These are phyloP conservation scores for Catharus fuscescens DNA, from an alignment of 2,113 vertebrate genomes.

Conservation along the genomic window DNA sequence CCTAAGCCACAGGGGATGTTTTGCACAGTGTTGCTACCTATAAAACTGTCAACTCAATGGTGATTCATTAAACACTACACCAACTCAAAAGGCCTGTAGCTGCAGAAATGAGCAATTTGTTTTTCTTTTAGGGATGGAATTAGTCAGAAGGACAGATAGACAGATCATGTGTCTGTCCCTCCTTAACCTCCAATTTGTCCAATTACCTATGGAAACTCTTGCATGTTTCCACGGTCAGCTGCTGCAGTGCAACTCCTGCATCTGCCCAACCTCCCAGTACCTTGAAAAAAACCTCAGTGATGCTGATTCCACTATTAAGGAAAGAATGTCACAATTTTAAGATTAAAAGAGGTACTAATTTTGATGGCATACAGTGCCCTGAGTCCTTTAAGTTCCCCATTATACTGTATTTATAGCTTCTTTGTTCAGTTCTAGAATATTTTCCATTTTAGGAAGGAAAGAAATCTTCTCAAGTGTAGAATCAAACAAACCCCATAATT, in stretches of 20 bases:
- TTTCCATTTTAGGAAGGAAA: conserved; percentile 18
- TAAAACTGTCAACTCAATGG: background rate
- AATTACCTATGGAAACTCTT: background rate
- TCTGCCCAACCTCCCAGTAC: background rate
- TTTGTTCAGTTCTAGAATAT: background rate
- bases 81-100: background rate
- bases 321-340: background rate
- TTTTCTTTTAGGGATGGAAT: background rate
- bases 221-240: background rate
- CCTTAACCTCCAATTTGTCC: background rate
- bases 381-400: background rate
- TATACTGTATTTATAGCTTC: background rate
- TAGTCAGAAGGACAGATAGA: background rate
- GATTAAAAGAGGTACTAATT: background rate
- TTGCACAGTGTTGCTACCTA: background rate
- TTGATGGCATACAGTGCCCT: background rate
- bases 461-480: background rate
- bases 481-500: conserved; percentile 4
- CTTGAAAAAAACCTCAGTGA: background rate
- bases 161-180: fast-evolving
- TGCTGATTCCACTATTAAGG: background rate
- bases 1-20: background rate
- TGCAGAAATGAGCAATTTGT: background rate
- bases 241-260: background rate
- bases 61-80: background rate